These are phyloP conservation scores for Tyto alba DNA, from an alignment of 2,113 vertebrate genomes.

Conservation along the genomic window DNA sequence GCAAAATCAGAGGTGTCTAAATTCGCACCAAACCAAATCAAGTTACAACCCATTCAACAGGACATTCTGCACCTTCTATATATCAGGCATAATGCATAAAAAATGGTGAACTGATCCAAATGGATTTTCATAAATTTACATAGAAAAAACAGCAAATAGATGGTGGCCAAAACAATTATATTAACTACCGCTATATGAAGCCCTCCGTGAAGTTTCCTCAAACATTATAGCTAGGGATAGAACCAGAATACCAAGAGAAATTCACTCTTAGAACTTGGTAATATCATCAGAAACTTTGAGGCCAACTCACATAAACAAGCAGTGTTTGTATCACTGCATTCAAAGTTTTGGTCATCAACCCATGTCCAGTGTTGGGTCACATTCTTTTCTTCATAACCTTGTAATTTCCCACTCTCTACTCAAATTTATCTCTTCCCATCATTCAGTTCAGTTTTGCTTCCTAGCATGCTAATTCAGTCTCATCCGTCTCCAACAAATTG, in stretches of 20 bases:
- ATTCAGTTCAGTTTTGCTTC: neutral
- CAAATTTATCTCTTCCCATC: neutral
- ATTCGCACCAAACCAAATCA: neutral
- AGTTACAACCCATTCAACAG: neutral
- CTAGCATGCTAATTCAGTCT: neutral
- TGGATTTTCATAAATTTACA: neutral
- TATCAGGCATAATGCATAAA: neutral
- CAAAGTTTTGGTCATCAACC: neutral
- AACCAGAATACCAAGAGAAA: neutral
- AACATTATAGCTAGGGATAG: neutral
- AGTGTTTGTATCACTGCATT: neutral
- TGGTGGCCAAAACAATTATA: neutral
- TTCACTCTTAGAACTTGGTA: neutral
- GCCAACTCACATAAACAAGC: neutral
- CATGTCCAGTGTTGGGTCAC: neutral
- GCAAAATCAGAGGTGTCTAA: neutral
- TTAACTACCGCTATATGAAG: neutral
- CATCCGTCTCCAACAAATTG: neutral
- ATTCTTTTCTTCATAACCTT: neutral
- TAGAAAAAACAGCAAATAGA: neutral
- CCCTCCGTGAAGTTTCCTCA: neutral
- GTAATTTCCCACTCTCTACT: neutral
- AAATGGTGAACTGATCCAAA: neutral
- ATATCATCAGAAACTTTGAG: neutral
- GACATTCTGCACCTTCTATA: neutral